Conservation (phyloP, 2,797 vertebrate species). For the Peromyscus attwateri region DNA sequence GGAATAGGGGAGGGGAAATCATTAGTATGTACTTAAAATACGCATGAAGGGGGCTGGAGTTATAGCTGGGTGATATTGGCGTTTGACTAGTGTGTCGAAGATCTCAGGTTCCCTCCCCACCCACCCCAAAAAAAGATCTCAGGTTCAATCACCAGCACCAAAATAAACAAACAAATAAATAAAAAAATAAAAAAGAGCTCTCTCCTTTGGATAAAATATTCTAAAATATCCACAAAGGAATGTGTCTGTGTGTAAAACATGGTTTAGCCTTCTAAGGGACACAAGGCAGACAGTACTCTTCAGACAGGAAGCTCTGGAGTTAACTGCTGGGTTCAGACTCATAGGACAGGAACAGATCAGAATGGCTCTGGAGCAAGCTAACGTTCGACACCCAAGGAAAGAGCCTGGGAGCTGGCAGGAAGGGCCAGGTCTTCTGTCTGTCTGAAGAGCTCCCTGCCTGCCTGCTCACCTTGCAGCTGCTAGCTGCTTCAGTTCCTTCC, state of each 20-base stretch:
- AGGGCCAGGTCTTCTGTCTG: not conserved
- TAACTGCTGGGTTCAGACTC: fast-evolving
- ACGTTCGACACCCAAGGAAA: fast-evolving
- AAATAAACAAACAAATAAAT: not conserved
- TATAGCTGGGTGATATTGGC: not conserved
- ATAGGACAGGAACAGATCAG: fast-evolving
- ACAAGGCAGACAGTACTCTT: not conserved
- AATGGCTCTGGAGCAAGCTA: not conserved
- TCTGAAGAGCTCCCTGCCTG: not conserved
- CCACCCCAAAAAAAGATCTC: not conserved
- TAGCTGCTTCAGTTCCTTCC: constrained; percentile 97
- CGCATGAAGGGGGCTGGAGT: not conserved
- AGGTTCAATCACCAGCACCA: not conserved
- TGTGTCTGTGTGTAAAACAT: not conserved
- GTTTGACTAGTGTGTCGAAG: not conserved
- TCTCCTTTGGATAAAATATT: not conserved
- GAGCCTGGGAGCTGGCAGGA: not conserved
- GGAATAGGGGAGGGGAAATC: not conserved
- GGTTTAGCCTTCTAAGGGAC: not conserved
- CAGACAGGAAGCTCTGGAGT: not conserved
- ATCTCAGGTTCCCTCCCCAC: not conserved
- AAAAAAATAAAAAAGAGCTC: not conserved
- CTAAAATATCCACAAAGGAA: not conserved
- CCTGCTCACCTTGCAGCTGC: constrained; percentile 93
- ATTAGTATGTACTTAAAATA: not conserved